Conservation (phyloP, 1,140 invertebrate genomes). For the Hycleus cichorii region DNA sequence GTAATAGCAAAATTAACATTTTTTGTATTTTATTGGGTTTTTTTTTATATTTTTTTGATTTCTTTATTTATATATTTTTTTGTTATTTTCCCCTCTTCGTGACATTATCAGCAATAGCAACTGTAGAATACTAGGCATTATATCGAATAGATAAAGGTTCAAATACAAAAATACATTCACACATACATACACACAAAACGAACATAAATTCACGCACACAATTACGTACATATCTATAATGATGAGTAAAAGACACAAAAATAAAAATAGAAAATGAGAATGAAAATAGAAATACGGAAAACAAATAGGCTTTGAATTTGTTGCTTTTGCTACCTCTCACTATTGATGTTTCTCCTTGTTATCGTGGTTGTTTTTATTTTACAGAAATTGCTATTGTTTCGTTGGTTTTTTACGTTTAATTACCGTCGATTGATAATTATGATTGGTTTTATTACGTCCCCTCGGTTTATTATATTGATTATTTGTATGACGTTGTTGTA, state of each 20-base stretch:
- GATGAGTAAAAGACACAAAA: neutral
- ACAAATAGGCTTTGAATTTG: neutral
- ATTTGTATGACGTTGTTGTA: constrained; percentile 4
- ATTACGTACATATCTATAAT: neutral
- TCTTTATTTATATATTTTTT: constrained; percentile 2
- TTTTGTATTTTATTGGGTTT: neutral
- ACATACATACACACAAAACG: neutral
- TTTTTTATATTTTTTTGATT: constrained; percentile 6
- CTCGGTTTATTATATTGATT: constrained; percentile 4
- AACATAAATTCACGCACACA: neutral
- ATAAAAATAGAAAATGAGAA: neutral
- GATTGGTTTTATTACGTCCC: neutral
- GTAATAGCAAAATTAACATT: too few relatives aligned
- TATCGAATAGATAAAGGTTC: neutral
- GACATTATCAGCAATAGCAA: constrained; percentile 13
- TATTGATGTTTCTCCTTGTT: neutral
- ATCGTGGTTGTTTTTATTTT: neutral
- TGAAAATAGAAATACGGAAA: neutral
- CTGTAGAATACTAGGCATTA: constrained; percentile 14
- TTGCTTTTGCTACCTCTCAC: neutral
- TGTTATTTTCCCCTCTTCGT: neutral
- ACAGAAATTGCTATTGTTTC: constrained; percentile 20
- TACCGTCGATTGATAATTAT: constrained; percentile 15
- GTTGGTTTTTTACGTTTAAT: constrained; percentile 28
- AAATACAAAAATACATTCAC: neutral